phyloP scores from a whole-genome alignment of 64 coral and sea anemone genomes.

The Acropora yongei region DNA sequence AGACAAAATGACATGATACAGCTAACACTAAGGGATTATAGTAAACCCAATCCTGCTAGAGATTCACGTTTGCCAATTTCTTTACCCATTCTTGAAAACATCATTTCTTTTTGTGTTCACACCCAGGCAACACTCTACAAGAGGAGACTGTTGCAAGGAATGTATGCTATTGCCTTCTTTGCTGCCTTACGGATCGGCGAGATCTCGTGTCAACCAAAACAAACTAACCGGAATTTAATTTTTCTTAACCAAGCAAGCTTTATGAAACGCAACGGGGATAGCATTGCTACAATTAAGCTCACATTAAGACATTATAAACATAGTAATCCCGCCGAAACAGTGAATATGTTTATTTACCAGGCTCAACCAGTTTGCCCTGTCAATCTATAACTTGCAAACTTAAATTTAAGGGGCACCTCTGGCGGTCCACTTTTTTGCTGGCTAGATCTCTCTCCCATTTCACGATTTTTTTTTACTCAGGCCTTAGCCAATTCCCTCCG shows the following conservation, averaged over 20 bases:
- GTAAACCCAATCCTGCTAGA: not conserved
- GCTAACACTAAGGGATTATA: not conserved
- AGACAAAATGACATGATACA: slow-evolving; percentile 10
- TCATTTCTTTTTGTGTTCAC: not conserved
- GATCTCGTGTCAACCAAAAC: too few relatives aligned
- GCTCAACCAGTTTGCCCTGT: slow-evolving; percentile 23
- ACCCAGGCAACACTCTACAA: too few relatives aligned
- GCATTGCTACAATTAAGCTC: too few relatives aligned
- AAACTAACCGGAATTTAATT: too few relatives aligned
- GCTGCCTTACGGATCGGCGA: too few relatives aligned
- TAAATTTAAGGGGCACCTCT: not conserved
- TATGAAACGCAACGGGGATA: too few relatives aligned
- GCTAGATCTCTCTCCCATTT: slow-evolving; percentile 22
- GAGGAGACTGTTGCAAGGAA: too few relatives aligned
- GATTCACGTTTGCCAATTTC: not conserved
- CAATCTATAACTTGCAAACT: not conserved
- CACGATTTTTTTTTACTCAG: slow-evolving; percentile 2
- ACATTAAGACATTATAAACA: too few relatives aligned
- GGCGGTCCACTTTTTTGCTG: slow-evolving; percentile 49
- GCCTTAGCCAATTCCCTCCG: not conserved
- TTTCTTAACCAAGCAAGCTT: too few relatives aligned
- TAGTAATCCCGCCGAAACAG: not conserved
- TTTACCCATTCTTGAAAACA: too few relatives aligned
- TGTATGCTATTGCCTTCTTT: too few relatives aligned
- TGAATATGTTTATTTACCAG: slow-evolving; percentile 18